Base-by-base conservation (phyloP, 1,140 invertebrate genomes). In the Patella vulgata region DNA sequence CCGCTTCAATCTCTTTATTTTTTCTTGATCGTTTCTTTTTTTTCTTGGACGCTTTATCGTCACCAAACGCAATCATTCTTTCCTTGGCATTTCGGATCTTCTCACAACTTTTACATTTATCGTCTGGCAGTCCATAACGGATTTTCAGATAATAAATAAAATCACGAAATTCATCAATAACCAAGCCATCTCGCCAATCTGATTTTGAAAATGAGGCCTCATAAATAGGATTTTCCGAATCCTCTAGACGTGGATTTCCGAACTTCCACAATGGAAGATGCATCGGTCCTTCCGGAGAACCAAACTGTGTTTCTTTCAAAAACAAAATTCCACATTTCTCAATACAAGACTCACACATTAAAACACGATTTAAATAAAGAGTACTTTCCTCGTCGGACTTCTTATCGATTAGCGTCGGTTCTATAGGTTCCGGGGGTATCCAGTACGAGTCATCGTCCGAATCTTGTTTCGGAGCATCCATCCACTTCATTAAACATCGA, bases 201-300 rank as follows among this genome's bases (percentile, higher is more conserved):
- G 55, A 48, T 25, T 64, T 36, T 19, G 43, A 44, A 23, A 59
- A 42, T 0, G 55, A 39, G 4, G 58, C 36, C 25, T 67, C 54
- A 65, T 62, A 78, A 9, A 78, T 46, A 2, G 76, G 76, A 58
- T 78, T 78, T 36, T 70, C 68, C 21, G 28, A 11, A 46, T 74
- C 71, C 51, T 68, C 58, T 44, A 75, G 71, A 17, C 76, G 73
- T 2, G 76, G 76, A 57, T 78, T 70, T 27, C 68, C 71, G 11
- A 58, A 28, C 2, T 23, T 59, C 76, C 76, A 78, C 52, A 62
- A 68, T 21, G 58, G 40, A 21, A 75, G 36, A 46, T 60, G 66
- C 33, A 58, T 55, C n/a, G 74, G 73, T 30, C 59, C 59, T 21
- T 54, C 27, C 31, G 30, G 27, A 47, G 55, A 36, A 14, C 75